Base-by-base conservation (phyloP, 2,113 vertebrate genomes). In the Myotis yumanensis region DNA sequence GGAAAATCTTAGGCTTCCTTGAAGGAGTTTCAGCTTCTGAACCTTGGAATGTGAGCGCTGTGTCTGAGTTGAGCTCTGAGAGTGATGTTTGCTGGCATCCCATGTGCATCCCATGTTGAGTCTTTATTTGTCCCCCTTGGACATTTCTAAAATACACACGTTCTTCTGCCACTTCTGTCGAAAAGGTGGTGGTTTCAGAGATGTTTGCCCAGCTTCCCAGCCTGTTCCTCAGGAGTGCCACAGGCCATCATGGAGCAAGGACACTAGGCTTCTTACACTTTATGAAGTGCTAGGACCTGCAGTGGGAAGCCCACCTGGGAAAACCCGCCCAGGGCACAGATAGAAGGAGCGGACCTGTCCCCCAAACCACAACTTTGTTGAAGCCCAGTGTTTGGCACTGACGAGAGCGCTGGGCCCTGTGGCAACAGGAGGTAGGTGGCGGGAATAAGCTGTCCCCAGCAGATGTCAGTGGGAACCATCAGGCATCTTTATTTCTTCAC, bases 101-200 rank as follows among this genome's bases (percentile, higher is more conserved):
- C 40, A 1, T 25, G 1, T 76, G 28, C 75, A 11, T 84, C n/a
- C n/a, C 28, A 51, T 5, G 57, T 20, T 37, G 40, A 69, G 2
- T 20, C 11, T 89, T 91, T 46, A 9, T 57, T 40, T 11, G 4
- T 66, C n/a, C 22, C 22, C 52, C 48, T 66, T 37, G 18, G 66
- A 37, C 51, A 20, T 82, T 77, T 91, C 79, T 91, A 40, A 77
- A 91, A 22, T 12, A 11, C 3, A 28, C 3, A 11, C 20, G 46
- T 85, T 86, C 52, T 69, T 82, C 73, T 83, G 62, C 64, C 48
- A 37, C 37, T 69, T 77, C 22, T 89, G 28, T 79, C 17, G 69
- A 3, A 66, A 90, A 79, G 54, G 15, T 35, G 14, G 1, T 72
- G 28, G 17, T 83, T 87, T 75, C 72, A 32, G 20, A n/a, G 35